Evolutionary conservation across 2,113 vertebrate genomes (phyloP).

Genomic region (Salvelinus namaycush): DNA sequence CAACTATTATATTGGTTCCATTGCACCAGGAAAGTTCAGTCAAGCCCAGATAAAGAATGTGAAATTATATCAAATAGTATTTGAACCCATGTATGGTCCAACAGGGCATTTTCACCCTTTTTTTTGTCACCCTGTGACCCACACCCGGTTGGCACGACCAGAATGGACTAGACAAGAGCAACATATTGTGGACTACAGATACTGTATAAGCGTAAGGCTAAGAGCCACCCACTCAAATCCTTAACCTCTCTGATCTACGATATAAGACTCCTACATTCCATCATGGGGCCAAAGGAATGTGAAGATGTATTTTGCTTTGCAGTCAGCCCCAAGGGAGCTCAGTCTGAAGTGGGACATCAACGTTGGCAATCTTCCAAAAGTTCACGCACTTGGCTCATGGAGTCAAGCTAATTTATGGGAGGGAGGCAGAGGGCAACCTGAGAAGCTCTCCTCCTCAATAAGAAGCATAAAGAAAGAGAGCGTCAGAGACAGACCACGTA

Average conservation of each 20-base stretch:
- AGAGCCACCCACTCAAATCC: neutral
- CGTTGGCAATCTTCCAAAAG: constrained; percentile 32
- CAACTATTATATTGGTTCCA: no score
- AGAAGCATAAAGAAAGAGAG: neutral
- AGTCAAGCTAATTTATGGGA: neutral
- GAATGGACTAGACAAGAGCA: no score
- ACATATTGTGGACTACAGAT: neutral
- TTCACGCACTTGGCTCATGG: neutral
- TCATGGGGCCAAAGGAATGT: constrained; percentile 52
- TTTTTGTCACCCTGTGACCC: no score
- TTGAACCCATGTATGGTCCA: no score
- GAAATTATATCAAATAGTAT: no score
- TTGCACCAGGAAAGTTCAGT: no score
- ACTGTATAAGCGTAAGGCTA: constrained; percentile 20
- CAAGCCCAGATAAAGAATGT: no score
- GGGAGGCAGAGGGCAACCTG: neutral
- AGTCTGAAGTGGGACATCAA: constrained; percentile 13
- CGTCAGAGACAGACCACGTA: neutral
- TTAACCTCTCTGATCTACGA: neutral
- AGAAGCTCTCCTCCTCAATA: neutral
- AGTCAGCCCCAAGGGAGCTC: neutral
- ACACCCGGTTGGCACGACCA: no score
- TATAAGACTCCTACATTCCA: constrained; percentile 51
- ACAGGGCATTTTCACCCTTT: no score
- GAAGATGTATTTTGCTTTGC: constrained; percentile 33